These are phyloP conservation scores for Cephus sareptanus DNA, from an alignment of 2,888 invertebrate genomes.

Conservation along the genomic window DNA sequence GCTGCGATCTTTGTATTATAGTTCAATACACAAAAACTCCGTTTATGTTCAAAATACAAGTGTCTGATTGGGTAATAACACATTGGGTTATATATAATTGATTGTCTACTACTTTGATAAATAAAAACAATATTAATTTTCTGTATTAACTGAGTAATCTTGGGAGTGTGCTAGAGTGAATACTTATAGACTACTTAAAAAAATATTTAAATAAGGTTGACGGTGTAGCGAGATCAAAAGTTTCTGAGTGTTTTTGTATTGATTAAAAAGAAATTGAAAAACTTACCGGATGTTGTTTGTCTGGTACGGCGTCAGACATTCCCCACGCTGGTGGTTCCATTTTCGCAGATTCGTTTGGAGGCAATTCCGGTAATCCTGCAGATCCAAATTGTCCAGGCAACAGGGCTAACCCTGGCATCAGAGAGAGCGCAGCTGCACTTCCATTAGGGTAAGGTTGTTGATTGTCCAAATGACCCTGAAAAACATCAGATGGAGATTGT, in stretches of 20 bases:
- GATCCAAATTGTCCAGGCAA: slow-evolving; percentile 57
- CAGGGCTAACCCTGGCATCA: slow-evolving; percentile 57
- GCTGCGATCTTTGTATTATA: no score
- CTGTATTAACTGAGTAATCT: neutral
- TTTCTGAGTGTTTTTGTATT: no score
- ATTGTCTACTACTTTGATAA: neutral
- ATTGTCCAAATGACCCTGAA: slow-evolving; percentile 58
- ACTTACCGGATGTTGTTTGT: slow-evolving; percentile 61
- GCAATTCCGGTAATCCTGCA: slow-evolving; percentile 53
- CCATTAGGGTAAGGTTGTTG: slow-evolving; percentile 63
- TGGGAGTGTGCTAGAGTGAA: neutral
- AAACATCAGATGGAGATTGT: neutral
- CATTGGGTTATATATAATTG: neutral
- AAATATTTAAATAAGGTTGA: no score
- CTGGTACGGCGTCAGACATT: slow-evolving; percentile 59
- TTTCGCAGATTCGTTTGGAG: slow-evolving; percentile 53
- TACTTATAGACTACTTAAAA: neutral
- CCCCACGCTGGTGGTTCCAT: slow-evolving; percentile 59
- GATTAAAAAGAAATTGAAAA: neutral
- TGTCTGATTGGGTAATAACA: no score
- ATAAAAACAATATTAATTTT: neutral
- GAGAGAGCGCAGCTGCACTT: slow-evolving; percentile 52
- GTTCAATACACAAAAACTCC: no score
- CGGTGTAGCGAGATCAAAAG: no score
- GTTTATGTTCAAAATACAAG: no score